phyloP scores from a whole-genome alignment of 1,140 invertebrate genomes.

The Dryas iulia region DNA sequence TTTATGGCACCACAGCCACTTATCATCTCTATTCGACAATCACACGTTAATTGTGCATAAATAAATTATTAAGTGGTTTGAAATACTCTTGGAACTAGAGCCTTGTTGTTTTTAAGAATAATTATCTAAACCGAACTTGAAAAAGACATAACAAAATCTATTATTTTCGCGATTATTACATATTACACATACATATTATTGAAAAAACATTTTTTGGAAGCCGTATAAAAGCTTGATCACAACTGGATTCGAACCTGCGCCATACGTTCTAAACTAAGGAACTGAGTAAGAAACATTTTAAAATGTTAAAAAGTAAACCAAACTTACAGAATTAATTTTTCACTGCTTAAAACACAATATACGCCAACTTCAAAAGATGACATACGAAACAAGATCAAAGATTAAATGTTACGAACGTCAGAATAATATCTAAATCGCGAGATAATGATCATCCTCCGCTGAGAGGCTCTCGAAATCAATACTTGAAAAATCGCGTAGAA shows the following conservation, averaged over 20 bases:
- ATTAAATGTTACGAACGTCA: neutral
- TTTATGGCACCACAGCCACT: slow-evolving; percentile 75
- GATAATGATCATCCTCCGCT: neutral
- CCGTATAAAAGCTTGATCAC: too few species aligned
- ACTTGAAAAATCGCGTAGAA: neutral
- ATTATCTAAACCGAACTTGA: neutral
- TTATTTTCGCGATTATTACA: too few species aligned
- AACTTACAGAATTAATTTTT: too few species aligned
- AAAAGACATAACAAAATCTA: too few species aligned
- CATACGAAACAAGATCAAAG: neutral
- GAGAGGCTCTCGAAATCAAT: neutral
- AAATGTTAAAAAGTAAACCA: too few species aligned
- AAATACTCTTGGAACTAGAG: slow-evolving; percentile 33
- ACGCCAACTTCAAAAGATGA: neutral
- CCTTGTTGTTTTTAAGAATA: neutral
- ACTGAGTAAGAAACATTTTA: too few species aligned
- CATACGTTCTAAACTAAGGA: too few species aligned
- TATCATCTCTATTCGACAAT: slow-evolving; percentile 47
- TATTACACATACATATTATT: too few species aligned
- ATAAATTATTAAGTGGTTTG: slow-evolving; percentile 37
- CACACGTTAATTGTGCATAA: slow-evolving; percentile 69
- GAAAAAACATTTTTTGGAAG: too few species aligned
- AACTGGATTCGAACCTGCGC: too few species aligned
- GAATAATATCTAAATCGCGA: neutral
- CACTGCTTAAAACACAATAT: neutral